These are phyloP conservation scores for Eupeodes corollae DNA, from an alignment of 1,140 invertebrate species.

Conservation along the genomic window DNA sequence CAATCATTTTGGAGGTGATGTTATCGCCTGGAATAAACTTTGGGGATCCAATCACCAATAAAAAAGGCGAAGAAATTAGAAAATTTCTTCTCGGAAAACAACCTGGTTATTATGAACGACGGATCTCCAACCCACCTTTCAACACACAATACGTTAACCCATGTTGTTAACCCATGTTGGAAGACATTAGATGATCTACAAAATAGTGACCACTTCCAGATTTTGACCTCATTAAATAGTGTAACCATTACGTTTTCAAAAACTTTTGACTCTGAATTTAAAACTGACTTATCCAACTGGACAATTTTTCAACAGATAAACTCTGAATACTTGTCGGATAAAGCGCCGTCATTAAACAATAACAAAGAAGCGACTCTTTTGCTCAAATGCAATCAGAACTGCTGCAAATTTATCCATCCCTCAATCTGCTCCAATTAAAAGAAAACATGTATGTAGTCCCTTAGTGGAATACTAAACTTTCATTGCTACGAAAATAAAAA, in stretches of 20 bases:
- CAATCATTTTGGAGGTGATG: slow-evolving; percentile 7
- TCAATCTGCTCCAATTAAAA: background rate
- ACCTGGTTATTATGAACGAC: slow-evolving; percentile 6
- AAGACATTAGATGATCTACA: slow-evolving; percentile 7
- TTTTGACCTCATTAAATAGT: slow-evolving; percentile 6
- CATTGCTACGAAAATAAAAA: too few species aligned
- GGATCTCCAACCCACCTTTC: slow-evolving; percentile 3
- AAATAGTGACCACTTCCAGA: slow-evolving; percentile 10
- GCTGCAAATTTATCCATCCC: slow-evolving; percentile 3
- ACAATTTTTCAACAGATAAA: background rate
- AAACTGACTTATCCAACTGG: slow-evolving; percentile 2
- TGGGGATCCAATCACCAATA: slow-evolving; percentile 8
- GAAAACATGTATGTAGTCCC: too few species aligned
- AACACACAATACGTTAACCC: slow-evolving; percentile 3
- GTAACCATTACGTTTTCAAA: background rate
- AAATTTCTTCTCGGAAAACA: slow-evolving; percentile 1
- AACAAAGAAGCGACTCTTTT: slow-evolving; percentile 4
- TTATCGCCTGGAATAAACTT: slow-evolving; percentile 8
- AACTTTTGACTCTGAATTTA: background rate
- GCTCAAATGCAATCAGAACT: background rate
- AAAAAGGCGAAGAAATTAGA: slow-evolving; percentile 5
- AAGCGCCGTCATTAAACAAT: background rate
- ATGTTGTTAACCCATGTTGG: slow-evolving; percentile 6
- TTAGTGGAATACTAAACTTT: too few species aligned
- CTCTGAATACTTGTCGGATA: background rate